These are phyloP conservation scores for Ecliptopera silaceata DNA, from an alignment of 2,888 invertebrate genomes.

Conservation along the genomic window DNA sequence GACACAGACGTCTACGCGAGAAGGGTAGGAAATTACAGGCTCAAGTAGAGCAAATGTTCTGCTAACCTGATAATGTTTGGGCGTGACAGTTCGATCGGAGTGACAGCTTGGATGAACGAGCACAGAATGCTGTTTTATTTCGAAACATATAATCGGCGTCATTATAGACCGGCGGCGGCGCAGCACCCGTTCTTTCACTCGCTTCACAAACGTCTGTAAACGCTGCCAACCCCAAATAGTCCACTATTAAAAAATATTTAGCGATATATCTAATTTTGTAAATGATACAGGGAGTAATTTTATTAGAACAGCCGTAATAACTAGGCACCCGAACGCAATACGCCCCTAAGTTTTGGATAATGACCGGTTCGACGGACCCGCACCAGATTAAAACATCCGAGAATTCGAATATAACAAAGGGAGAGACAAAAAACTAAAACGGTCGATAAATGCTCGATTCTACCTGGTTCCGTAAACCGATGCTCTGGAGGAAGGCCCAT, in stretches of 20 bases:
- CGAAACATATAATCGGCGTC: slow-evolving; percentile 57
- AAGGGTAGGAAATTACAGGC: slow-evolving; percentile 41
- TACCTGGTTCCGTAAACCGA: slow-evolving; percentile 65
- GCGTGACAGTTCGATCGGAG: slow-evolving; percentile 45
- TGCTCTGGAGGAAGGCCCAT: slow-evolving; percentile 44
- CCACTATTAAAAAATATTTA: slow-evolving; percentile 82
- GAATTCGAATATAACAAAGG: slow-evolving; percentile 76
- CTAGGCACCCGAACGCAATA: slow-evolving; percentile 77
- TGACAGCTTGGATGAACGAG: slow-evolving; percentile 52
- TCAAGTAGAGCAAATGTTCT: slow-evolving; percentile 28
- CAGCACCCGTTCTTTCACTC: slow-evolving; percentile 44
- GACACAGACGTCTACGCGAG: slow-evolving; percentile 17
- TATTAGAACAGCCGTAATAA: slow-evolving; percentile 79
- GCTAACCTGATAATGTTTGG: slow-evolving; percentile 65
- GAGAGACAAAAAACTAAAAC: slow-evolving; percentile 77
- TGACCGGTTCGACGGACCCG: slow-evolving; percentile 75
- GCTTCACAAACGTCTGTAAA: slow-evolving; percentile 58
- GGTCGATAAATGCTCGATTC: slow-evolving; percentile 72
- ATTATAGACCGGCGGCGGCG: slow-evolving; percentile 50
- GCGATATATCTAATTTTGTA: slow-evolving; percentile 79
- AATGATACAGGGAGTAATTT: slow-evolving; percentile 77
- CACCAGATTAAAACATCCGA: slow-evolving; percentile 80
- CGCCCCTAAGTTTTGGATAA: slow-evolving; percentile 80
- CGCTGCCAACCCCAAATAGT: slow-evolving; percentile 61
- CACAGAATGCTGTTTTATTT: slow-evolving; percentile 47